phyloP scores from a whole-genome alignment of 2,797 vertebrate species.

The Coregonus ussuriensis region DNA sequence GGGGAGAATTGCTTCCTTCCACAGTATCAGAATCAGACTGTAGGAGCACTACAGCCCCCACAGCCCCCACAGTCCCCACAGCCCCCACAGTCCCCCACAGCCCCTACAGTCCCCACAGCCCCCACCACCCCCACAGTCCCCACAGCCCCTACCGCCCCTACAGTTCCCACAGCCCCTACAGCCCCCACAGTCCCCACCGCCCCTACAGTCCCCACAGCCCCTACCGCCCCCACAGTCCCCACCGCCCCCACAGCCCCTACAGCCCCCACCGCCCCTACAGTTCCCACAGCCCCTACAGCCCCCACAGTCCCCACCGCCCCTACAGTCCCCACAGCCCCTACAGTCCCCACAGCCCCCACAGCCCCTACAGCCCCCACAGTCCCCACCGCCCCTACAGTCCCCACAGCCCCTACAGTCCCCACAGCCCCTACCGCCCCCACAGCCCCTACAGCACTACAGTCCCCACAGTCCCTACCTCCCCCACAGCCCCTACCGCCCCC shows the following conservation, averaged over 20 bases:
- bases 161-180: not conserved
- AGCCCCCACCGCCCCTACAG: no score
- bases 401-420: not conserved
- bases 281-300: not conserved
- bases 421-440: not conserved
- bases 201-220: not conserved
- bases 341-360: not conserved
- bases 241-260: not conserved
- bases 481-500: no score
- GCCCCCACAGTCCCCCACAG: not conserved
- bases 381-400: no score
- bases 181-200: no score
- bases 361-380: not conserved
- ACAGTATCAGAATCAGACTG: not conserved
- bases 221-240: no score
- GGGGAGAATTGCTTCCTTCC: not conserved
- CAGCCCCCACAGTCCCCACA: no score
- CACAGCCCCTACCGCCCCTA: no score
- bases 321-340: no score
- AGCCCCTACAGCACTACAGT: not conserved
- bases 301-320: not conserved
- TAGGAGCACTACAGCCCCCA: not conserved
- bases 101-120: not conserved
- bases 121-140: no score
- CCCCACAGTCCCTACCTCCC: not conserved